Conservation (phyloP, 2,797 vertebrate genomes). For the Cyprinodon diabolis region DNA sequence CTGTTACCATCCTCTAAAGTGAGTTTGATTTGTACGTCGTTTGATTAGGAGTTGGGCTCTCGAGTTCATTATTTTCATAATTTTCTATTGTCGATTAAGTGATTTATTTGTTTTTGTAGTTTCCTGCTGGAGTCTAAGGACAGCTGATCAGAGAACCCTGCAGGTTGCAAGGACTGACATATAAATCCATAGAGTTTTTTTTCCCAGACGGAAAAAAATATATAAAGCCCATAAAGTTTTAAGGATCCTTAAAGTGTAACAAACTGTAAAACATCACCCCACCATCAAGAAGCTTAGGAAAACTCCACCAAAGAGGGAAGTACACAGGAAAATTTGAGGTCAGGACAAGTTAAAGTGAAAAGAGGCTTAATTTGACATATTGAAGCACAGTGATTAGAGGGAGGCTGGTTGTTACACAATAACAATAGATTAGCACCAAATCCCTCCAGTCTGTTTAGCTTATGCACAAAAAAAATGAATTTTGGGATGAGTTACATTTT, state of each 20-base stretch:
- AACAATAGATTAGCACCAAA: too few species aligned
- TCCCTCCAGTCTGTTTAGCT: too few species aligned
- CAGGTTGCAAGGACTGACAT: conserved; percentile 12
- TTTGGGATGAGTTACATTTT: too few species aligned
- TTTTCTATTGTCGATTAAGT: conserved; percentile 28
- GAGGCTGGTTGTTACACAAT: too few species aligned
- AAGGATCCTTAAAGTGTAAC: not conserved
- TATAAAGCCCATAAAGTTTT: not conserved
- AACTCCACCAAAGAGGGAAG: too few species aligned
- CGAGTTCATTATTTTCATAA: not conserved
- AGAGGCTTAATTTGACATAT: too few species aligned
- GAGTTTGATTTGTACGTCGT: not conserved
- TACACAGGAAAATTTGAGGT: too few species aligned
- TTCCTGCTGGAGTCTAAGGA: conserved; percentile 35
- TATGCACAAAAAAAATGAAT: too few species aligned
- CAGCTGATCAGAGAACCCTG: conserved; percentile 20
- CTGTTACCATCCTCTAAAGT: not conserved
- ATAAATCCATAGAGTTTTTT: conserved; percentile 34
- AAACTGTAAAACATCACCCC: too few species aligned
- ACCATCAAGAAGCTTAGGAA: too few species aligned
- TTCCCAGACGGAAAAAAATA: conserved; percentile 25
- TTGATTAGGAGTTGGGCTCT: not conserved
- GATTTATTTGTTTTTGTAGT: conserved; percentile 43
- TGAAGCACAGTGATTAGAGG: too few species aligned
- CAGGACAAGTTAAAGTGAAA: too few species aligned